phyloP scores from a whole-genome alignment of 2,797 vertebrate genomes.

The Orientallactaga sibirica region DNA sequence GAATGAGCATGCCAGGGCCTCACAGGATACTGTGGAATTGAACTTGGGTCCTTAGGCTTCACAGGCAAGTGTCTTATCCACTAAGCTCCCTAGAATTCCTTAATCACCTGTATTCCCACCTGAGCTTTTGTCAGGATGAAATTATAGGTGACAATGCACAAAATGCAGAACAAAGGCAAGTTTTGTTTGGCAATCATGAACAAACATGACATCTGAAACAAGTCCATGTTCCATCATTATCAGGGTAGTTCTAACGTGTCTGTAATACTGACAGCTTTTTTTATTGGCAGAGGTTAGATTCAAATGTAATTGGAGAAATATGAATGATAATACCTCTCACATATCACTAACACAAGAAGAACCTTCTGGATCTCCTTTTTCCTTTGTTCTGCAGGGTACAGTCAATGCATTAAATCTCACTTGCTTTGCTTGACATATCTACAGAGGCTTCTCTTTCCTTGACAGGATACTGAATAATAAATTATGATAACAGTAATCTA shows the following conservation, averaged over 20 bases:
- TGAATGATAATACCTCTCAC: neutral
- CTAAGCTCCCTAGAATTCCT: neutral
- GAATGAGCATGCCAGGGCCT: too few species aligned
- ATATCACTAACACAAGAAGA: neutral
- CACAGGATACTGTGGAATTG: too few species aligned
- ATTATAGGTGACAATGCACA: neutral
- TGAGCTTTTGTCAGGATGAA: neutral
- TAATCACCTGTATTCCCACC: neutral
- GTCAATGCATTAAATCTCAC: neutral
- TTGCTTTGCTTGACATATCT: neutral
- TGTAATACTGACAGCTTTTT: neutral
- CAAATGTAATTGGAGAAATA: neutral
- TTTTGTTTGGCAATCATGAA: conserved; percentile 12
- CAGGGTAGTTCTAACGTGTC: neutral
- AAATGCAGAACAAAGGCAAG: neutral
- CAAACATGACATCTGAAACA: neutral
- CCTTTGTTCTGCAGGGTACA: neutral
- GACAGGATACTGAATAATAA: too few species aligned
- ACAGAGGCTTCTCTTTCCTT: too few species aligned
- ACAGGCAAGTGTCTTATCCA: neutral
- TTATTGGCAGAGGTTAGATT: neutral
- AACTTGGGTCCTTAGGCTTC: too few species aligned
- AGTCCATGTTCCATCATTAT: neutral
- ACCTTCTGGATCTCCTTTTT: neutral
- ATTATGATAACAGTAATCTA: too few species aligned